phyloP scores from a whole-genome alignment of 2,888 invertebrate genomes.

The Frankliniella fusca region DNA sequence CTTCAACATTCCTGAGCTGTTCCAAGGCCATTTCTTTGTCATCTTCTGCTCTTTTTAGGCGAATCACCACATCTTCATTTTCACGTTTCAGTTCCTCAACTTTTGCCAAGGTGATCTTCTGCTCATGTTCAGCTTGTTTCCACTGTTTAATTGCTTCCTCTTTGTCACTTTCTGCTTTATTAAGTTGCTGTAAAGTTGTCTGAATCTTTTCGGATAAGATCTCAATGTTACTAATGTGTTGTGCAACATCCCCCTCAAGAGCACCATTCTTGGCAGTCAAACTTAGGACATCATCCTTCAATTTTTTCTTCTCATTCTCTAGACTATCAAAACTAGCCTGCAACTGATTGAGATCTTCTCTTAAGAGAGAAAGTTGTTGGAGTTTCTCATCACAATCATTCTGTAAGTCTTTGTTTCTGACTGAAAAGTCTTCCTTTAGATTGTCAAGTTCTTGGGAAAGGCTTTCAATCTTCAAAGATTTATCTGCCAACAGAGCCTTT shows the following conservation, averaged over 20 bases:
- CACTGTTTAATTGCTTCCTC: not conserved
- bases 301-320: not conserved
- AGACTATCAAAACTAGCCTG: not conserved
- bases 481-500: not conserved
- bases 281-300: not conserved
- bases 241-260: not conserved
- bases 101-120: not conserved
- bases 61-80: not conserved
- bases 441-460: not conserved
- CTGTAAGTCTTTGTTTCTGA: not conserved
- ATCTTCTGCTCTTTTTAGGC: not conserved
- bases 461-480: not conserved
- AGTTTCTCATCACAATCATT: not conserved
- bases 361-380: not conserved
- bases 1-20: too few relatives aligned
- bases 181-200: not conserved
- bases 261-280: not conserved
- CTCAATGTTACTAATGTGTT: not conserved
- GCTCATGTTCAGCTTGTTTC: not conserved
- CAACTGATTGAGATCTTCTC: not conserved
- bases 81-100: not conserved
- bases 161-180: not conserved
- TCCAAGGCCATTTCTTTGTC: not conserved
- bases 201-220: not conserved
- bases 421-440: not conserved